Evolutionary conservation across 2,888 invertebrate genomes (phyloP).

Genomic region (Arge pagana): DNA sequence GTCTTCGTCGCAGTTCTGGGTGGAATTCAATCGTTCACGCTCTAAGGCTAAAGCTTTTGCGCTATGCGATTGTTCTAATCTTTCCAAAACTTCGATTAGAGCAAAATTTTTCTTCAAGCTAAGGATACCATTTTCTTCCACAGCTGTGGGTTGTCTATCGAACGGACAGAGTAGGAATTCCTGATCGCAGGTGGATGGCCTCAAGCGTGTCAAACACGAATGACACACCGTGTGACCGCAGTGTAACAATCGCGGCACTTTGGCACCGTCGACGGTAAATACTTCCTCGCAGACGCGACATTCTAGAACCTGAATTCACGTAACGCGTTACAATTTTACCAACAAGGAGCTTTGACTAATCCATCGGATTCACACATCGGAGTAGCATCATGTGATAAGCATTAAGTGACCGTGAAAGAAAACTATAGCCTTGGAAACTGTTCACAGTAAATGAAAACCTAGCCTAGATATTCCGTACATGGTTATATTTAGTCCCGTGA

Average conservation of each 20-base stretch:
- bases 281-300: constrained; percentile 65
- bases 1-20: constrained; percentile 62
- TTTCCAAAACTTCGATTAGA: constrained; percentile 62
- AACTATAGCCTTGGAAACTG: no score
- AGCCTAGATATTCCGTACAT: no score
- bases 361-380: no score
- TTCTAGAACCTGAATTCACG: constrained; percentile 61
- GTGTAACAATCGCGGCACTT: constrained; percentile 61
- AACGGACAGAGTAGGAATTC: constrained; percentile 61
- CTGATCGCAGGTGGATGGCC: constrained; percentile 40
- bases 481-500: no score
- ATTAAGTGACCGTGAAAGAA: no score
- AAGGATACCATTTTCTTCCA: constrained; percentile 58
- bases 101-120: constrained; percentile 66
- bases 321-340: no score
- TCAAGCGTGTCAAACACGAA: constrained; percentile 61
- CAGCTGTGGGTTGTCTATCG: constrained; percentile 62
- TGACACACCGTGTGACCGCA: constrained; percentile 66
- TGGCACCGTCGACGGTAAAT: constrained; percentile 62
- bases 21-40: constrained; percentile 45
- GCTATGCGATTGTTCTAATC: constrained; percentile 56
- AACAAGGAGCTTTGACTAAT: no score
- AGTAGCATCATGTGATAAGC: no score
- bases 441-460: no score
- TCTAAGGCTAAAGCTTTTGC: constrained; percentile 46